These are phyloP conservation scores for Eulemur coronatus DNA, from an alignment of 2,797 vertebrate genomes.

Conservation along the genomic window DNA sequence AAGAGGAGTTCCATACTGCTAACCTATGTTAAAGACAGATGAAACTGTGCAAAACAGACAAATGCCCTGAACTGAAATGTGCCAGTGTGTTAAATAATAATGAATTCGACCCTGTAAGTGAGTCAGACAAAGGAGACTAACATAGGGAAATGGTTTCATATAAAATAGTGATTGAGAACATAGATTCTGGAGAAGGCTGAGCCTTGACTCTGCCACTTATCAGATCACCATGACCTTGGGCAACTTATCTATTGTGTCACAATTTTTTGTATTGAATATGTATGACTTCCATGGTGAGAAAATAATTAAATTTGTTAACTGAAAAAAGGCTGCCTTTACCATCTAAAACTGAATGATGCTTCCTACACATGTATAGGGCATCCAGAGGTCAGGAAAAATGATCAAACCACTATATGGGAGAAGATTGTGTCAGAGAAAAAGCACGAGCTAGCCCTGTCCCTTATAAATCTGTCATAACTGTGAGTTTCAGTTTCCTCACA, in stretches of 20 bases:
- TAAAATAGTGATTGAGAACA: not conserved
- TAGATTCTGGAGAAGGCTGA: not conserved
- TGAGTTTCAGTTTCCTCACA: not conserved
- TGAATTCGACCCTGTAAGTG: not conserved
- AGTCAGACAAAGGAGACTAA: constrained; percentile 22
- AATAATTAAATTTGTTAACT: constrained; percentile 30
- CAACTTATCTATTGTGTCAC: constrained; percentile 32
- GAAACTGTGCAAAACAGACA: constrained; percentile 19
- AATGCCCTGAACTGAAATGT: constrained; percentile 37
- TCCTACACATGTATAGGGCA: not conserved
- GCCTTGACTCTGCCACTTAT: not conserved
- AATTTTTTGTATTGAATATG: not conserved
- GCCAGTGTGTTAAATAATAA: constrained; percentile 45
- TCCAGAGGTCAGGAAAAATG: constrained; percentile 33
- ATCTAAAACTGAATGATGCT: not conserved
- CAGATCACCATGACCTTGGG: not conserved
- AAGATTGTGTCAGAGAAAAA: constrained; percentile 5
- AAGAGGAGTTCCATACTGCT: constrained; percentile 58
- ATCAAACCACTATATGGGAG: not conserved
- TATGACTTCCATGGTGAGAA: constrained; percentile 11
- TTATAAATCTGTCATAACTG: constrained; percentile 26
- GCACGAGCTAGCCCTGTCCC: not conserved
- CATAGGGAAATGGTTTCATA: not conserved
- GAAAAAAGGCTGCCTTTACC: not conserved
- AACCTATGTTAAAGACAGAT: constrained; percentile 61